Percentiles rank a stretch among this genome's conserved stretches.
phyloP scores from a whole-genome alignment of 2,113 vertebrate genomes.

The Corynorhinus townsendii region DNA sequence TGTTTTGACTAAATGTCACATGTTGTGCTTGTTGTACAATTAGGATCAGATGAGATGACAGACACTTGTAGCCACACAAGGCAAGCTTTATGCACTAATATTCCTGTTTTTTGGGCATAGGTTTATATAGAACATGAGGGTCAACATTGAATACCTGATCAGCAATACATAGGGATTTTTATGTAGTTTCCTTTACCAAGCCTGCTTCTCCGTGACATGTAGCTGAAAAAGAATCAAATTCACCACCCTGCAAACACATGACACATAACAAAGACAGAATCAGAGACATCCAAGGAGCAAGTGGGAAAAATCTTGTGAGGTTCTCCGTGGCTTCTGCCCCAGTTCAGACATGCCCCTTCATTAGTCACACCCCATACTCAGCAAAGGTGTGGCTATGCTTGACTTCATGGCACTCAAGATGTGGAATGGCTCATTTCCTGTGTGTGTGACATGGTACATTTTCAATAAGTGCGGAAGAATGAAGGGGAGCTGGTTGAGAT shows the following conservation, averaged over 20 bases:
- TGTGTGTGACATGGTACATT: neutral
- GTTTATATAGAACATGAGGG: neutral
- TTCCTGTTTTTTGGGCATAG: neutral
- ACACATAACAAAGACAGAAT: neutral
- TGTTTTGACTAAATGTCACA: neutral
- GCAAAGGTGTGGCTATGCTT: neutral
- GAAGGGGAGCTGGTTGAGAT: neutral
- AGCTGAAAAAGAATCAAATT: neutral
- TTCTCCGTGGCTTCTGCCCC: neutral
- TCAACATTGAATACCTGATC: neutral
- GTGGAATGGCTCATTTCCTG: neutral
- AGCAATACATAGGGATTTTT: neutral
- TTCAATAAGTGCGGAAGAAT: neutral
- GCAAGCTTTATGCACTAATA: neutral
- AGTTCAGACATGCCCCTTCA: neutral
- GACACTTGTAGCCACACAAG: neutral
- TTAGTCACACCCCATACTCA: neutral
- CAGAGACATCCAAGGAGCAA: neutral
- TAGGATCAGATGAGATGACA: neutral
- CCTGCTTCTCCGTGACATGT: neutral
- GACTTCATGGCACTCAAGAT: neutral
- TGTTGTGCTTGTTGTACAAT: neutral
- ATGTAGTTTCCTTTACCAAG: neutral
- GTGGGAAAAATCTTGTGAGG: neutral
- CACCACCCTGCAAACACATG: neutral